Conservation (phyloP, 2,113 vertebrate species). For the Chloroceryle aenea region DNA sequence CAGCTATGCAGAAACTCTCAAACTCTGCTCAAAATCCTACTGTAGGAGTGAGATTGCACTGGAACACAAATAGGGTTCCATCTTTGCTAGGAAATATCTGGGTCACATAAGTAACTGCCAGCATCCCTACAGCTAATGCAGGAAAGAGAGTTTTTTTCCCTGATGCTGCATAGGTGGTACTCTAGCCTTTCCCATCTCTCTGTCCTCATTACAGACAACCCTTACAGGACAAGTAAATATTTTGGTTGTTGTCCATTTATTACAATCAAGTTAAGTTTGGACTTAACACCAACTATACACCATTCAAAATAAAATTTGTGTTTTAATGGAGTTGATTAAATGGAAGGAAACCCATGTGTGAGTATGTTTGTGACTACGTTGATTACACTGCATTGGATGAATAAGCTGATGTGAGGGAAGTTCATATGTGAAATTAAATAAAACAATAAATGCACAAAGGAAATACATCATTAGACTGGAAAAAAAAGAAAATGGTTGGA, state of each 20-base stretch:
- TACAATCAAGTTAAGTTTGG: background rate
- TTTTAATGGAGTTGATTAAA: background rate
- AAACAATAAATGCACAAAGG: background rate
- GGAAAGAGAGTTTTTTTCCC: background rate
- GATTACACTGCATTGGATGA: background rate
- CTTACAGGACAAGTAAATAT: background rate
- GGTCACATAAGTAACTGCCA: constrained; percentile 26
- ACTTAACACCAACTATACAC: background rate
- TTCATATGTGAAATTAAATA: background rate
- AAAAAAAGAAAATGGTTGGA: background rate
- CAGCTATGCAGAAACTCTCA: background rate
- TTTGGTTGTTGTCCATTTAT: background rate
- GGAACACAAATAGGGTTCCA: background rate
- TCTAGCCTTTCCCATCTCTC: background rate
- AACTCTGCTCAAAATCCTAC: background rate
- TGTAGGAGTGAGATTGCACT: background rate
- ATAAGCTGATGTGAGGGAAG: background rate
- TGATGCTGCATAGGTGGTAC: background rate
- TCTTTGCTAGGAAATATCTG: constrained; percentile 4
- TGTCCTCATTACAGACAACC: background rate
- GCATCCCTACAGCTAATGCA: background rate
- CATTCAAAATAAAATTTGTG: background rate
- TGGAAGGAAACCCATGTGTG: background rate
- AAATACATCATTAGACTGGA: background rate
- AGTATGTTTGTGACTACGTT: background rate